These are phyloP conservation scores for Epirrhoe tristata DNA, from an alignment of 2,888 invertebrate species.

Conservation along the genomic window DNA sequence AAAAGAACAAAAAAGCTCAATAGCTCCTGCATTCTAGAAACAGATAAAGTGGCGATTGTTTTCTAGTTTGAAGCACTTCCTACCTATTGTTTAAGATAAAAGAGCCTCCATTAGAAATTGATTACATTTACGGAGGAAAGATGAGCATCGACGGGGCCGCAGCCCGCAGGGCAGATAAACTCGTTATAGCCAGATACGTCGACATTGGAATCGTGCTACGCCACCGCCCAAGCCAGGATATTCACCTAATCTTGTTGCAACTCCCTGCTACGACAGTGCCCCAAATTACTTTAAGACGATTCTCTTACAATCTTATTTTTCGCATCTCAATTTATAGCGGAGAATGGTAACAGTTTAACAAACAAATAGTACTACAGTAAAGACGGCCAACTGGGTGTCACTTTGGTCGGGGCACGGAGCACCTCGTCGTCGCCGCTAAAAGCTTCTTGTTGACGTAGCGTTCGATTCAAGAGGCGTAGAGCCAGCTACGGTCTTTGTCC, in stretches of 20 bases:
- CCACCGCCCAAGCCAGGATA: slow-evolving; percentile 53
- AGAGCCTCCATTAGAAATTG: slow-evolving; percentile 54
- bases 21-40: not conserved
- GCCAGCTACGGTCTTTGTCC: slow-evolving; percentile 74
- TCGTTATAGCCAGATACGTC: slow-evolving; percentile 80
- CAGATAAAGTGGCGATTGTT: slow-evolving; percentile 5
- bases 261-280: slow-evolving; percentile 74
- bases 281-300: slow-evolving; percentile 80
- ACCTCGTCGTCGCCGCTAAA: slow-evolving; percentile 73
- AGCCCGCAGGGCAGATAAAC: slow-evolving; percentile 84
- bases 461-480: slow-evolving; percentile 76
- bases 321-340: slow-evolving; percentile 58
- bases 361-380: slow-evolving; percentile 57
- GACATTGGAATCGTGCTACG: slow-evolving; percentile 59
- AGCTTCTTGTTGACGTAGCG: slow-evolving; percentile 84
- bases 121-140: slow-evolving; percentile 75
- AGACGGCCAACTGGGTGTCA: slow-evolving; percentile 62
- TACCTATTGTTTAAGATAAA: slow-evolving; percentile 22
- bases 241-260: slow-evolving; percentile 79
- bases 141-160: slow-evolving; percentile 69
- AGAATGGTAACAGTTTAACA: slow-evolving; percentile 53
- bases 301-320: slow-evolving; percentile 71
- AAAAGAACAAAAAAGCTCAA: not conserved
- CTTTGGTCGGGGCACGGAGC: slow-evolving; percentile 68
- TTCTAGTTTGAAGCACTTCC: slow-evolving; percentile 4